Evolutionary conservation across 2,888 invertebrate species (phyloP).

Genomic region (Rhorus exstirpatorius): DNA sequence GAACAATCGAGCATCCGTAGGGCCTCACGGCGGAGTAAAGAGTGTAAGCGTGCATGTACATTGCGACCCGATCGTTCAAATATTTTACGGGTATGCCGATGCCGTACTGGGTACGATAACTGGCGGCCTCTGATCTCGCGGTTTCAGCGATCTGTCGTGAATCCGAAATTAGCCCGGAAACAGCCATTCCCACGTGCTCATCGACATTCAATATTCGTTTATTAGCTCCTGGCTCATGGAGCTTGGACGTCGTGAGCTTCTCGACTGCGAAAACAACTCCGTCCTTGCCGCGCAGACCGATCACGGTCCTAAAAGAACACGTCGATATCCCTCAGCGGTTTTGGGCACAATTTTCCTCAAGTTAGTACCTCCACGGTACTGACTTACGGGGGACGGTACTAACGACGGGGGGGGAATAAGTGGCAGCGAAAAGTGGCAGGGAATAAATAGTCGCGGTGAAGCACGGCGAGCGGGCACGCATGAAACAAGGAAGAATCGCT

Average conservation of each 20-base stretch:
- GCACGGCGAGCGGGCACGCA: no score
- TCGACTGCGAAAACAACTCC: conserved; percentile 99
- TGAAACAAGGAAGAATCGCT: no score
- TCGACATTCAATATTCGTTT: conserved; percentile 97
- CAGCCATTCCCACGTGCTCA: conserved; percentile 97
- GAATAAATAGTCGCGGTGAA: no score
- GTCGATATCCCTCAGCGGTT: background rate
- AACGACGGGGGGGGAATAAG: no score
- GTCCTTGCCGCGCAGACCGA: conserved; percentile 97
- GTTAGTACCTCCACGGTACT: no score
- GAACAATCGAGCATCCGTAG: conserved; percentile 96
- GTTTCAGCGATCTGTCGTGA: conserved; percentile 97
- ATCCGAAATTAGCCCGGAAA: conserved; percentile 97
- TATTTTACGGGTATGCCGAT: conserved; percentile 95
- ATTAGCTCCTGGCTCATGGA: conserved; percentile 97
- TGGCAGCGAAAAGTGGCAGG: no score
- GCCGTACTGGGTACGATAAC: conserved; percentile 96
- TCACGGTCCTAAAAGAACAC: conserved; percentile 90
- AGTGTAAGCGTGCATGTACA: conserved; percentile 99
- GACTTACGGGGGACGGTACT: no score
- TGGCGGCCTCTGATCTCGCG: conserved; percentile 97
- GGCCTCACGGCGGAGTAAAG: conserved; percentile 99
- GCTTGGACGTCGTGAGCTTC: conserved; percentile 96
- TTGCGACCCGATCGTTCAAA: conserved; percentile 96
- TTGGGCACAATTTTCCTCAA: no score